Evolutionary conservation across 35 echinoderm and acorn worm genomes (phyloP).

Genomic region (Apostichopus californicus): DNA sequence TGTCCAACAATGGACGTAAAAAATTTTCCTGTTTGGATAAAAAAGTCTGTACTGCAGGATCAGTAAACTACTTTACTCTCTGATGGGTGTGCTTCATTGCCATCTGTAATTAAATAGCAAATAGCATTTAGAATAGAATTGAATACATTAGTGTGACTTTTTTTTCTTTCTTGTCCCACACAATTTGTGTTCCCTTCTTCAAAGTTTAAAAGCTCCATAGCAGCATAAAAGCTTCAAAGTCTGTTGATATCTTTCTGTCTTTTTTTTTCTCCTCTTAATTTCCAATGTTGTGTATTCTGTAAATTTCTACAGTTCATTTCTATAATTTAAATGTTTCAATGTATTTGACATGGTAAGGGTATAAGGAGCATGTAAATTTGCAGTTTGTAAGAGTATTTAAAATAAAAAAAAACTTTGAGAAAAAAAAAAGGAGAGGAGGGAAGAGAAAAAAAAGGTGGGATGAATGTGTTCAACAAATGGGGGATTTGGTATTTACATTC

Average conservation of each 20-base stretch:
- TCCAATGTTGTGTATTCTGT: constrained; percentile 47
- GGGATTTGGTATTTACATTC: background rate
- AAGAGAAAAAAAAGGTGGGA: background rate
- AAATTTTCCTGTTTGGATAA: too few species aligned
- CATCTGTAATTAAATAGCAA: too few species aligned
- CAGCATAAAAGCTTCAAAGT: too few species aligned
- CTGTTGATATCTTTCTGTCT: background rate
- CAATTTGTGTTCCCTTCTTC: too few species aligned
- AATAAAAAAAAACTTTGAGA: constrained; percentile 8
- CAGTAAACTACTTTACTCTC: too few species aligned
- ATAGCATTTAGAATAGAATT: too few species aligned
- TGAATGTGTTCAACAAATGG: constrained; percentile 12
- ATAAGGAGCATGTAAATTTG: constrained; percentile 50
- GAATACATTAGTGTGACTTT: too few species aligned
- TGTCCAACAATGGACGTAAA: too few species aligned
- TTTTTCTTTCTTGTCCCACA: too few species aligned
- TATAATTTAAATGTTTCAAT: constrained; percentile 43
- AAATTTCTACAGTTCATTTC: constrained; percentile 49
- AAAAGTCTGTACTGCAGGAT: too few species aligned
- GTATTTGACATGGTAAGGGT: constrained; percentile 34
- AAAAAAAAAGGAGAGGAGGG: background rate
- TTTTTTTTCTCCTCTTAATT: constrained; percentile 12
- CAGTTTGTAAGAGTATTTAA: constrained; percentile 31
- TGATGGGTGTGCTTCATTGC: too few species aligned
- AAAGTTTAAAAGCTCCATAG: too few species aligned